phyloP scores from a whole-genome alignment of 1,140 invertebrate species.

The Bombus impatiens region DNA sequence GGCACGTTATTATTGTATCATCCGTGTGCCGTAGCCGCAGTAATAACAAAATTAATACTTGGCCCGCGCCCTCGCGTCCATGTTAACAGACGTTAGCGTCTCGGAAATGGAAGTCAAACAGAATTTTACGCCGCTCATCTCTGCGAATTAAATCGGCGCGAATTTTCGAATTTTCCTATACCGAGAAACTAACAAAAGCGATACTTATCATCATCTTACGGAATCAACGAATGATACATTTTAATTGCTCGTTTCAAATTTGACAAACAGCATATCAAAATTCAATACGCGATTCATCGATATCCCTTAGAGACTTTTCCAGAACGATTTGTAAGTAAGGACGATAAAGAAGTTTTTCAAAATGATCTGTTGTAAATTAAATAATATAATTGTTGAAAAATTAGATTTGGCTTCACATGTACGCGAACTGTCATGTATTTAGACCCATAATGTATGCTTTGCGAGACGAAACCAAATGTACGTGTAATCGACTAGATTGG shows the following conservation, averaged over 20 bases:
- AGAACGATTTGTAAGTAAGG: too few relatives aligned
- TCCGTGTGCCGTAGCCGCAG: constrained; percentile 36
- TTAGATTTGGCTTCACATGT: too few relatives aligned
- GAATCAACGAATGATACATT: too few relatives aligned
- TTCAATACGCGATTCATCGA: too few relatives aligned
- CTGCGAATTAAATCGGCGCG: background rate
- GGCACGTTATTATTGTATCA: constrained; percentile 51
- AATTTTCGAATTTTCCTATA: background rate
- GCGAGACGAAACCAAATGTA: background rate
- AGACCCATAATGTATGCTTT: background rate
- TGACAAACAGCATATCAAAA: too few relatives aligned
- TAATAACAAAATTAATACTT: constrained; percentile 55
- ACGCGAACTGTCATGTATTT: background rate
- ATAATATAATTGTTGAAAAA: too few relatives aligned
- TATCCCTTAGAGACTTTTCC: too few relatives aligned
- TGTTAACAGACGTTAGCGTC: constrained; percentile 16
- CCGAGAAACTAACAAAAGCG: too few relatives aligned
- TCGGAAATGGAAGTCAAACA: constrained; percentile 23
- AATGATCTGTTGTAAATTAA: too few relatives aligned
- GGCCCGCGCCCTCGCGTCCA: background rate
- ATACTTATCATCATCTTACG: too few relatives aligned
- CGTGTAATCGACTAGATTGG: background rate
- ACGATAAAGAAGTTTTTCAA: too few relatives aligned
- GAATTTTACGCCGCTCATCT: background rate
- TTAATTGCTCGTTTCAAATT: too few relatives aligned